Base-by-base conservation (phyloP, 2,113 vertebrate genomes). In the Lasiurus borealis region DNA sequence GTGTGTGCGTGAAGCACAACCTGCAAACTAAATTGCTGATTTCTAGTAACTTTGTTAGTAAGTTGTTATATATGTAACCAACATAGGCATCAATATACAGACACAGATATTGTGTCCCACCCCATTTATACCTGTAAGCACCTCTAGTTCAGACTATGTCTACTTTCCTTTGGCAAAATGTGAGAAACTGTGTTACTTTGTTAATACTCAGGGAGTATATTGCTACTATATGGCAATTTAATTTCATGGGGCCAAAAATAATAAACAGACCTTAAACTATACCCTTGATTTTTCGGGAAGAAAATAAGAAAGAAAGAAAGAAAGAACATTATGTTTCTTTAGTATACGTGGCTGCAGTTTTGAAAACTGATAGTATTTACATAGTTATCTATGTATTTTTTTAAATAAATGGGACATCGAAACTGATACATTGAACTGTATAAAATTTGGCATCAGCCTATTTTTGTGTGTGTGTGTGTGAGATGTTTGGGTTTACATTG, bases 221-320 rank as follows among this genome's bases (percentile, higher is more conserved):
- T 54, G n/a, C 6, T 72, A 46, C 25, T 66, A 5, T 64, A 36
- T 52, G 36, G 40, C 68, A 34, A 34, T 68, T 86, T 84, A 59
- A 89, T 90, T 86, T 86, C 18, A 57, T 71, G 66, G 44, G 48
- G 7, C 21, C 57, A 76, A 71, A 29, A 76, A 71, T 83, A 44
- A 44, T 96, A 96, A 91, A 15, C 66, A 78, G 31, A 29, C 89
- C 66, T 94, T 80, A 57, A 86, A 72, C 57, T 91, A 46, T 36
- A 72, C 11, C 3, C 15, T 86, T 85, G 64, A n/a, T 88, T 87
- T 75, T 57, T 84, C 48, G 80, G 48, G 69, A 91, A 94, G 68
- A 94, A 94, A 69, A 72, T 3, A n/a, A 64, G 40, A 40, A 40
- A 40, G 40, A 40, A 40, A 71, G 0, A 54, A 36, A 40, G 91